Conservation (phyloP, 2,888 invertebrate species). For the Lasioglossum leucozonium region DNA sequence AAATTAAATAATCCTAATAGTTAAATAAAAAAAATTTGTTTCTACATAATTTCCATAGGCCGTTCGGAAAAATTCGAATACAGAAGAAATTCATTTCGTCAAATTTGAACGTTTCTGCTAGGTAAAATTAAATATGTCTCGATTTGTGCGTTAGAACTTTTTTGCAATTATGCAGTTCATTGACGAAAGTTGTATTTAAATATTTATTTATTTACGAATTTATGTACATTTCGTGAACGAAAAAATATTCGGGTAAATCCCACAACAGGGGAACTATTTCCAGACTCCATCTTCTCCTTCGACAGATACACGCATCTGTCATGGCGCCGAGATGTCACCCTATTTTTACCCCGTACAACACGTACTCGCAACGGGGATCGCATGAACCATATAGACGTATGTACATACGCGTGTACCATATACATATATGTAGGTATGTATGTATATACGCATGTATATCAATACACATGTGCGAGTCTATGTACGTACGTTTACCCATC, state of each 20-base stretch:
- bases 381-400: constrained; percentile 46
- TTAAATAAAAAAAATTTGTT: too few relatives aligned
- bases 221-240: not conserved
- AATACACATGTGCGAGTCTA: constrained; percentile 43
- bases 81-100: too few relatives aligned
- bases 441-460: constrained; percentile 37
- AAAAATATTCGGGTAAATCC: constrained; percentile 25
- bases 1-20: too few relatives aligned
- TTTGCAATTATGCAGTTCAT: not conserved
- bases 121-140: too few relatives aligned
- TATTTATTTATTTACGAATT: not conserved
- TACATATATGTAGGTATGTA: too few relatives aligned
- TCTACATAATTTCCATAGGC: too few relatives aligned
- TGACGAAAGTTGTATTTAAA: not conserved
- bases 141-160: too few relatives aligned
- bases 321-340: constrained; percentile 73
- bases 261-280: constrained; percentile 31
- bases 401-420: constrained; percentile 45
- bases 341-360: constrained; percentile 66
- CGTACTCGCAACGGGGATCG: constrained; percentile 59
- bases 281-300: constrained; percentile 70
- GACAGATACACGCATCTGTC: constrained; percentile 74
- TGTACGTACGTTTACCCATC: constrained; percentile 58
- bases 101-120: too few relatives aligned
- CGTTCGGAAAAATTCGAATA: too few relatives aligned